phyloP scores from a whole-genome alignment of 2,888 invertebrate genomes.

The Eupithecia abbreviata region DNA sequence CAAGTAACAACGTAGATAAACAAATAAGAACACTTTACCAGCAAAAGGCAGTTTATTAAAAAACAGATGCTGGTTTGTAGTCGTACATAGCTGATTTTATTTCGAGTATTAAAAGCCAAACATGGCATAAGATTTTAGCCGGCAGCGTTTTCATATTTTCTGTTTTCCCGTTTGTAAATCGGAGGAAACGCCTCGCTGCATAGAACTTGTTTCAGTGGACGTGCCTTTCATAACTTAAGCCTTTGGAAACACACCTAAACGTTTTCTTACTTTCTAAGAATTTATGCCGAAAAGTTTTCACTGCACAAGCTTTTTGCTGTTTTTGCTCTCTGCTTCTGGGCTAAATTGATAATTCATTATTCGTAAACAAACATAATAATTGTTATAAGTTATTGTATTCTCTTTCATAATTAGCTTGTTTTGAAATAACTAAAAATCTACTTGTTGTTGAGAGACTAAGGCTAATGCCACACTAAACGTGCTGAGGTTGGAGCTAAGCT shows the following conservation, averaged over 20 bases:
- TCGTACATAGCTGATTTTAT: constrained; percentile 22
- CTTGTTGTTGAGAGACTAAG: too few species aligned
- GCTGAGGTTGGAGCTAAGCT: too few species aligned
- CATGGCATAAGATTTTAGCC: constrained; percentile 34
- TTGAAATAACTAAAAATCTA: too few species aligned
- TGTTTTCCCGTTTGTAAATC: constrained; percentile 47
- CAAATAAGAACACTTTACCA: not conserved
- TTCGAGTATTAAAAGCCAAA: constrained; percentile 30
- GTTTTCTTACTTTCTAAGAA: constrained; percentile 15
- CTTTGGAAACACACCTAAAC: constrained; percentile 16
- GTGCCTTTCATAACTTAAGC: constrained; percentile 40
- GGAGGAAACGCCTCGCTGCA: constrained; percentile 51
- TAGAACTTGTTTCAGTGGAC: constrained; percentile 51
- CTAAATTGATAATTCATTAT: too few species aligned
- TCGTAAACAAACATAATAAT: too few species aligned
- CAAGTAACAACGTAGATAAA: not conserved
- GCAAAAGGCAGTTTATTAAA: not conserved
- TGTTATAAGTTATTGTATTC: too few species aligned
- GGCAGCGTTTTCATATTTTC: constrained; percentile 40
- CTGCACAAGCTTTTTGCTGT: not conserved
- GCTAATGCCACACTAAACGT: too few species aligned
- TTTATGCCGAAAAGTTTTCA: not conserved
- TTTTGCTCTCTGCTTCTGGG: not conserved
- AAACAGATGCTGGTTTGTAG: constrained; percentile 2
- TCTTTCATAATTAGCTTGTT: too few species aligned